Evolutionary conservation across 2,113 vertebrate species (phyloP).

Genomic region (Nothoprocta perdicaria): DNA sequence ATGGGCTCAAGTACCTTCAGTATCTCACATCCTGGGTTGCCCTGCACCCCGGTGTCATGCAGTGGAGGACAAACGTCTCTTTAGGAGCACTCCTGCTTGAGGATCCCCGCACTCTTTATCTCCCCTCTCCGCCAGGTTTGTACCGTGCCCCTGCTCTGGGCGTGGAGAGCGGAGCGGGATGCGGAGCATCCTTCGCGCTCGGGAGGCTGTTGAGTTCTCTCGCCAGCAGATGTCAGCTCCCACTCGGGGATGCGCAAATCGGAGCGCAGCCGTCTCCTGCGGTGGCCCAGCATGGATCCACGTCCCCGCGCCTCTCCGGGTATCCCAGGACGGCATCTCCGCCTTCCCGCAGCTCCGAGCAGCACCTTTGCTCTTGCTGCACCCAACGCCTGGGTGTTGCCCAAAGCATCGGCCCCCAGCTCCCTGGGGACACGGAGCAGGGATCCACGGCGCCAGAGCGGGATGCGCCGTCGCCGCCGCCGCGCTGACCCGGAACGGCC

Average conservation of each 20-base stretch:
- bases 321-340: too few relatives aligned
- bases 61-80: accelerated
- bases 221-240: slow-evolving; percentile 59
- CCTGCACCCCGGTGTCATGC: accelerated
- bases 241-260: background rate
- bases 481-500: background rate
- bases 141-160: background rate
- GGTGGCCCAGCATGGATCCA: background rate
- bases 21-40: background rate
- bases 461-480: accelerated
- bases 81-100: accelerated
- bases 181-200: background rate
- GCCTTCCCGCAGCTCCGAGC: too few relatives aligned
- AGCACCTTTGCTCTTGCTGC: background rate
- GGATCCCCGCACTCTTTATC: accelerated
- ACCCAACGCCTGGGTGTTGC: background rate
- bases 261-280: too few relatives aligned
- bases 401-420: too few relatives aligned
- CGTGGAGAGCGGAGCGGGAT: accelerated
- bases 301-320: too few relatives aligned
- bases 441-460: background rate
- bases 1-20: background rate
- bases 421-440: background rate
- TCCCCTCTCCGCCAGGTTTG: background rate
- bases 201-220: background rate